Evolutionary conservation across 2,888 invertebrate species (phyloP), one percentile per base, ranked within the genome.

Genomic region (Sminthurinus aureus): DNA sequence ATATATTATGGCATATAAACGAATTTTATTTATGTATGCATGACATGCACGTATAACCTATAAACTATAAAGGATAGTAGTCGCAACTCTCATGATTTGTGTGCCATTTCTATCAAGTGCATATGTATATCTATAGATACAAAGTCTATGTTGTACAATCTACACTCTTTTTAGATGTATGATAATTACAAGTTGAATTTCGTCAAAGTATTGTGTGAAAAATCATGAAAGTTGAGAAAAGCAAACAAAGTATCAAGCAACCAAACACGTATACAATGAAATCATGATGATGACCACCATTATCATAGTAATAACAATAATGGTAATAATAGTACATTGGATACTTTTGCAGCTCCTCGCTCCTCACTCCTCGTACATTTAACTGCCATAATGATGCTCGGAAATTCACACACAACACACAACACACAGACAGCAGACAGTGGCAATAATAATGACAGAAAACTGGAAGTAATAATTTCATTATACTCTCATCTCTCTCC

Each of bases 171-270:
- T 71, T 71, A 12, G 13, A 24, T 22, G 8, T 12, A 26, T 71
- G 24, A 58, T 58, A 58, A 71, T 71, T 71, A 24, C 71, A 71
- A 69, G n/a, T 24, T 24, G 71, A 11, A 71, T 71, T 71, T 71
- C 71, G 24, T 71, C 71, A 71, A 71, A 24, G 71, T 13, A 71
- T 71, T 71, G 71, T 71, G 71, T 71, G 71, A 71, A 71, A 24
- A 71, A 58, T 58, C 58, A 58, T 15, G 58, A 58, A 18, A 58
- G 58, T 15, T 24, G 24, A 71, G 13, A 71, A 71, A 71, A 71
- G 71, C 71, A 71, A 71, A 71, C 26, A 71, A 71, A 71, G 24
- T 24, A n/a, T 64, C 67, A 67, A n/a, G 38, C 38, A 38, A 38
- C 1, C 64, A 2, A 18, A n/a, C n/a, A 64, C n/a, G 1, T n/a